phyloP scores from a whole-genome alignment of 2,113 vertebrate species.

The Phyllopteryx taeniolatus region DNA sequence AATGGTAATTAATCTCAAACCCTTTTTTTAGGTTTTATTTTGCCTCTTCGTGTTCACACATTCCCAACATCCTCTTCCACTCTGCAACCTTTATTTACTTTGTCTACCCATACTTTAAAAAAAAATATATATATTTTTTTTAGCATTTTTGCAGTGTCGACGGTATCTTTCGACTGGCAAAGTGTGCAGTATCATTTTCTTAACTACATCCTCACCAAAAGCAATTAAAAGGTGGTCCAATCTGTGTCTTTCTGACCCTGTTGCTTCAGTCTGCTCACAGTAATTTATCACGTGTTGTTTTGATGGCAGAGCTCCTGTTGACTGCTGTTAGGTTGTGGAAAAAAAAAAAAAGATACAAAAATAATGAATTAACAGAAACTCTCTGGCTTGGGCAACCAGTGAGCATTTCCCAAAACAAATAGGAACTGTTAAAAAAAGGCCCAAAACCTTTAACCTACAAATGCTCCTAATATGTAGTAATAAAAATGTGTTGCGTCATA shows the following conservation, averaged over 20 bases:
- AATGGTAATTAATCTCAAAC: background rate
- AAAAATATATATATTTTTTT: too few species aligned
- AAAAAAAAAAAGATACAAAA: conserved; percentile 2
- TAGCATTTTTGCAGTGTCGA: conserved; percentile 28
- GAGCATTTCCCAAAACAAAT: background rate
- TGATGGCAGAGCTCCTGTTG: conserved; percentile 38
- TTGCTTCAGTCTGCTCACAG: conserved; percentile 35
- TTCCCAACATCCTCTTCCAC: conserved; percentile 20
- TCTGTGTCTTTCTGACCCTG: conserved; percentile 51
- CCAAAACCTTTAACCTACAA: background rate
- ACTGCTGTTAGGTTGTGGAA: conserved; percentile 39
- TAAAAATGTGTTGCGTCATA: background rate
- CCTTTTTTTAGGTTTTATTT: background rate
- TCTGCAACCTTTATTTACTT: conserved; percentile 1
- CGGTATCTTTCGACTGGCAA: conserved; percentile 28
- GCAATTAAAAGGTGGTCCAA: conserved; percentile 62
- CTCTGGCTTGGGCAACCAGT: background rate
- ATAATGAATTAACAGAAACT: conserved; percentile 1
- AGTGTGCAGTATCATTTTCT: background rate
- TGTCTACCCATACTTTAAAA: background rate
- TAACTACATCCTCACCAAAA: conserved; percentile 57
- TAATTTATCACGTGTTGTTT: conserved; percentile 63
- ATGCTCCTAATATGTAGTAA: background rate
- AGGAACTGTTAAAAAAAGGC: background rate
- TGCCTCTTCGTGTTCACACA: background rate